Evolutionary conservation across 1,140 invertebrate genomes (phyloP), one percentile per base, ranked within the genome.

Genomic region (Zaprionus kolodkinae): DNA sequence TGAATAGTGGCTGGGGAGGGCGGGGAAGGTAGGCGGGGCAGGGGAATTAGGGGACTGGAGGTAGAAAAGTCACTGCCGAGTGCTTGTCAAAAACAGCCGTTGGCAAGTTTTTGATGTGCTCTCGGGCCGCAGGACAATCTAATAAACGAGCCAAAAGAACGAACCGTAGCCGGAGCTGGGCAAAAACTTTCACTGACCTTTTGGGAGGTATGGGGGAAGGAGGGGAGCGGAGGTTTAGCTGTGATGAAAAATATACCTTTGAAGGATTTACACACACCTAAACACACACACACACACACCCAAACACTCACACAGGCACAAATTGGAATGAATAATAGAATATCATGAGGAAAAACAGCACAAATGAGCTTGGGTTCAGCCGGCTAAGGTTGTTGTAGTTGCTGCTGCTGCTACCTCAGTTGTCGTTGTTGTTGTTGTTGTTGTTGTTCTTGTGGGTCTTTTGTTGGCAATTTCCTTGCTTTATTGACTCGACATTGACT

Each of bases 301-400:
- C 72, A 50, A 48, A 36, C 48, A 43, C 61, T 38, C 61, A 62
- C 60, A 72, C 74, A 52, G 45, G 66, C 64, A 59, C 36, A 83
- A 83, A 77, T 83, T 83, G 83, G 78, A 86, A 86, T 86, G 83
- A 86, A 86, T 86, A 86, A 86, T 86, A 87, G 83, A 86, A 86
- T 78, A 81, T 82, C 45, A 75, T 86, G 83, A 79, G 83, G 66
- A 79, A 86, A 82, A 86, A 83, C 83, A 87, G 66, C 79, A 71
- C 83, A 86, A 86, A 86, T 86, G 83, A 86, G 79, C 76, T 70
- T 40, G 69, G 69, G 71, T 57, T 48, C 17, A n/a, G 15, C 6
- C 27, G 43, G 36, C 25, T 65, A 27, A 66, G 55, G 66, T 67
- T 65, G 67, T 78, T 65, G 52, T 62, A 56, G 36, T 57, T 76